Evolutionary conservation across 2,113 vertebrate genomes (phyloP), one percentile per base, ranked within the genome.

Genomic region (Cromileptes altivelis): DNA sequence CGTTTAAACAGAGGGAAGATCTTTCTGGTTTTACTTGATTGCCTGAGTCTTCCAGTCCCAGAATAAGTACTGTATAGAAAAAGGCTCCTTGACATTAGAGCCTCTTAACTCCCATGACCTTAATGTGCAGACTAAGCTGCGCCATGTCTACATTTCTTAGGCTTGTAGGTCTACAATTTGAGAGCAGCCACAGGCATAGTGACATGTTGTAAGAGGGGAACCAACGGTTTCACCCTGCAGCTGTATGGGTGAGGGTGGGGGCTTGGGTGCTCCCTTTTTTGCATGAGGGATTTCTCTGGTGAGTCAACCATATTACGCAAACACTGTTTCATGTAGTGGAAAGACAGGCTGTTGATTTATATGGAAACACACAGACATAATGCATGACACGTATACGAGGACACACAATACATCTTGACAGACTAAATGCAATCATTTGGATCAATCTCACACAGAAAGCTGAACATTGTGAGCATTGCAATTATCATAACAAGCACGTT

Each of bases 221-320:
- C 53, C 82, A 88, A 91, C 85, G n/a, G 78, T 91, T 89, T 81
- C 78, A 71, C 42, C 75, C 64, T 85, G 93, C 92, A 93, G 91
- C 88, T 93, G 86, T 81, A 70, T 49, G n/a, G 25, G 47, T 64
- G 25, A 52, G 61, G 84, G 65, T 50, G 78, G 78, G 47, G 50
- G 76, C n/a, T 30, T 15, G 45, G 30, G 4, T 68, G 27, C 71
- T 76, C 60, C 23, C 33, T 75, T 68, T 69, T 86, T 65, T 89
- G 84, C 83, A 88, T 75, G 62, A 82, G 75, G 60, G 87, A 71
- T 65, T 75, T 87, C 33, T 75, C 67, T 78, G 77, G 40, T 88
- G 78, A 91, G 69, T 93, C 88, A 87, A 80, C 56, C 53, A 19
- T 69, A 53, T 78, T 87, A 86, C 47, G 4, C 81, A 89, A 86